phyloP scores from a whole-genome alignment of 2,888 invertebrate genomes.

The Fragum fragum region DNA sequence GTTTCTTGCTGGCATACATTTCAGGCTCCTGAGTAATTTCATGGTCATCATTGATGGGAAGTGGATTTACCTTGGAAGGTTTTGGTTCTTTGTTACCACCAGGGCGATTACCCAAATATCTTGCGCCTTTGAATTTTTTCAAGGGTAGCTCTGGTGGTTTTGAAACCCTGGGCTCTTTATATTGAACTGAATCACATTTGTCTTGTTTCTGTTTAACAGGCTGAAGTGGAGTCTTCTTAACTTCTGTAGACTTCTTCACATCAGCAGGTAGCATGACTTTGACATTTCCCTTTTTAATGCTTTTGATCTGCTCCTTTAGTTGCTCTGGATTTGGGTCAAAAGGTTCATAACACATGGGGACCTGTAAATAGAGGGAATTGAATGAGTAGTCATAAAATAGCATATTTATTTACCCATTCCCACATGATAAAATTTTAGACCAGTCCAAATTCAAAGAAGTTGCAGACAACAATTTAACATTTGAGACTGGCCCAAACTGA shows the following conservation, averaged over 20 bases:
- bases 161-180: neutral
- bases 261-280: neutral
- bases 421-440: too few species aligned
- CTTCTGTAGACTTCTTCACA: neutral
- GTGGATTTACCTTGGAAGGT: neutral
- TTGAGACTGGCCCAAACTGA: too few species aligned
- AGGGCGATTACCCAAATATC: neutral
- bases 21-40: neutral
- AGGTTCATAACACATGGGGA: slow-evolving; percentile 19
- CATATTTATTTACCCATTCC: too few species aligned
- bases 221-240: neutral
- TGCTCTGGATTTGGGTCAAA: slow-evolving; percentile 45
- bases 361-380: too few species aligned
- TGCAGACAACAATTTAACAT: too few species aligned
- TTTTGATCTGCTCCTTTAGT: slow-evolving; percentile 26
- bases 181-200: neutral
- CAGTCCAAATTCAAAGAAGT: too few species aligned
- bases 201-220: neutral
- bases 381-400: too few species aligned
- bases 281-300: slow-evolving; percentile 4
- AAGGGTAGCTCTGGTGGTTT: slow-evolving; percentile 14
- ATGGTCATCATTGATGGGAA: neutral
- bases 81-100: neutral
- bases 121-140: slow-evolving; percentile 6
- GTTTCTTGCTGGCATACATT: slow-evolving; percentile 3